A percentile compares a stretch with the other conserved stretches of the same genome.
These are phyloP conservation scores for Plusia festucae DNA, from an alignment of 2,888 invertebrate species.

Conservation along the genomic window DNA sequence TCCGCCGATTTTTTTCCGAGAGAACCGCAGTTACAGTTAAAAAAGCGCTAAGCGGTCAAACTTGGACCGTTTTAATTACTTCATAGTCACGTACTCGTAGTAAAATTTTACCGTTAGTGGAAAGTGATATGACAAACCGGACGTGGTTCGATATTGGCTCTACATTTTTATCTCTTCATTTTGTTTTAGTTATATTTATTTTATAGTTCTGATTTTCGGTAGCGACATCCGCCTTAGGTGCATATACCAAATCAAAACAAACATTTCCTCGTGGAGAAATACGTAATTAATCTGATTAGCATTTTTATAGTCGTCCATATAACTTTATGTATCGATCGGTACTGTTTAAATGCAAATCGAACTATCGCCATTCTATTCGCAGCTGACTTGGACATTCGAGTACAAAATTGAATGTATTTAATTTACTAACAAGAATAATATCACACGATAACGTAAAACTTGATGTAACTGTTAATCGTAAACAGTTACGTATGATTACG, in stretches of 20 bases:
- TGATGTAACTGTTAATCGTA: constrained; percentile 5
- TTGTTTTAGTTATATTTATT: constrained; percentile 12
- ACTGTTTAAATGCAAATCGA: constrained; percentile 64
- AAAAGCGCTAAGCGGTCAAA: constrained; percentile 75
- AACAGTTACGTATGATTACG: background rate
- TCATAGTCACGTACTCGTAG: constrained; percentile 82
- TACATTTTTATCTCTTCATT: constrained; percentile 55
- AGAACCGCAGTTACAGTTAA: constrained; percentile 81
- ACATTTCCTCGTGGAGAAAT: constrained; percentile 52
- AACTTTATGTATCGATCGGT: constrained; percentile 56
- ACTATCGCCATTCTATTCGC: constrained; percentile 64
- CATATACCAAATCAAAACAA: constrained; percentile 58
- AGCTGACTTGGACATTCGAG: constrained; percentile 45
- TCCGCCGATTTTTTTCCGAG: constrained; percentile 73
- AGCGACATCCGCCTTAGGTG: background rate
- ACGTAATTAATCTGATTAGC: constrained; percentile 57
- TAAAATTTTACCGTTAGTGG: constrained; percentile 83
- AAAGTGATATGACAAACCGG: constrained; percentile 82
- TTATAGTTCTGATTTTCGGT: background rate
- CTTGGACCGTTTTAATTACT: constrained; percentile 87
- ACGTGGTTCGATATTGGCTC: constrained; percentile 63
- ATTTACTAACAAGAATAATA: background rate
- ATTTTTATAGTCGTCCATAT: constrained; percentile 57
- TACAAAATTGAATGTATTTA: constrained; percentile 30
- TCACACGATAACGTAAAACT: background rate